phyloP scores from a whole-genome alignment of 1,140 invertebrate species.

The Caenorhabditis remanei region DNA sequence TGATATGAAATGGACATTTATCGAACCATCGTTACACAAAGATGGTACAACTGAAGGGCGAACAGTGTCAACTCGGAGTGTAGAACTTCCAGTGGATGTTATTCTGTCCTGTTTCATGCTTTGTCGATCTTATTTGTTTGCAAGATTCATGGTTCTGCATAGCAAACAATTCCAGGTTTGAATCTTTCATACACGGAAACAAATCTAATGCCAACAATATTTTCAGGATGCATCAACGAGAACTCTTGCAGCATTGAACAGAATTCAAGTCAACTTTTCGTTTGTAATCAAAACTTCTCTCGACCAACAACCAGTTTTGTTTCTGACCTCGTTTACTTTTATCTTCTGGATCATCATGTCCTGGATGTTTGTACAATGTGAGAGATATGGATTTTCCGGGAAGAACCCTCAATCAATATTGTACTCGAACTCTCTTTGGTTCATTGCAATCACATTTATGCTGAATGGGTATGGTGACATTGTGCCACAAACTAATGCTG shows the following conservation, averaged over 20 bases:
- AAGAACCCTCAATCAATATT: constrained; percentile 71
- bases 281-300: constrained; percentile 99
- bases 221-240: constrained; percentile 88
- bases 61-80: background rate
- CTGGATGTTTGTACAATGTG: constrained; percentile 74
- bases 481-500: constrained; percentile 99
- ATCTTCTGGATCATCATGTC: constrained; percentile 75
- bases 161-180: constrained; percentile 89
- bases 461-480: constrained; percentile 86
- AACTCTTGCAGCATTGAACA: constrained; percentile 92
- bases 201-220: background rate
- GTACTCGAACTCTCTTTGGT: constrained; percentile 77
- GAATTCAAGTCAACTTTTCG: constrained; percentile 89
- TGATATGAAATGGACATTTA: constrained; percentile 30
- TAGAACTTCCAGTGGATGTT: constrained; percentile 57
- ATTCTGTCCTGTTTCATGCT: constrained; percentile 98
- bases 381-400: constrained; percentile 62
- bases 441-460: constrained; percentile 74
- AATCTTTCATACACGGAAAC: background rate
- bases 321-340: constrained; percentile 73
- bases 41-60: background rate
- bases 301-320: constrained; percentile 79
- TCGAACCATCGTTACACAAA: background rate
- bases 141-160: constrained; percentile 98
- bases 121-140: constrained; percentile 97